A percentile compares a stretch with the other conserved stretches of the same genome.
These are phyloP conservation scores for Drosophila atroscutellata DNA, from an alignment of 2,888 invertebrate genomes.

Conservation along the genomic window DNA sequence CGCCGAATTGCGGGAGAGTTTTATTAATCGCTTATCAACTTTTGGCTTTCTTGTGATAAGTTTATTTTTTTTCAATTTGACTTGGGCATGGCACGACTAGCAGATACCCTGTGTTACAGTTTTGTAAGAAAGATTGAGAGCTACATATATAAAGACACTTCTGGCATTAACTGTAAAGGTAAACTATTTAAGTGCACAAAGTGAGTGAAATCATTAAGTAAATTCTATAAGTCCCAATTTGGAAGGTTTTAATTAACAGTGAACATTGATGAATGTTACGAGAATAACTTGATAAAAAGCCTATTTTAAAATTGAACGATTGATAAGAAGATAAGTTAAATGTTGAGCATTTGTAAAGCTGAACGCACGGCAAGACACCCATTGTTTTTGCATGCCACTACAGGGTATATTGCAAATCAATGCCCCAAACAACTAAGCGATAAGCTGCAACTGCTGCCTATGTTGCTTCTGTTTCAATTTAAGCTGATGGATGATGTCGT, in stretches of 20 bases:
- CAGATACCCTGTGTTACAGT: not conserved
- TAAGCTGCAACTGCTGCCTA: slow-evolving; percentile 13
- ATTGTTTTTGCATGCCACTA: not conserved
- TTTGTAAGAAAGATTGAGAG: too few relatives aligned
- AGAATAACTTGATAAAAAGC: not conserved
- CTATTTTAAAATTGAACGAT: slow-evolving; percentile 23
- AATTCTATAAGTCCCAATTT: not conserved
- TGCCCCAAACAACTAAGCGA: slow-evolving; percentile 6
- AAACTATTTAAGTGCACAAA: not conserved
- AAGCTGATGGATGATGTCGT: slow-evolving; percentile 23
- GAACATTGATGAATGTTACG: not conserved
- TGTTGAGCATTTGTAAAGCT: not conserved
- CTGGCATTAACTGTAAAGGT: not conserved
- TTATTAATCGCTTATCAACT: not conserved
- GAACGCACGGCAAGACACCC: not conserved
- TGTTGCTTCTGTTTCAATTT: slow-evolving; percentile 9
- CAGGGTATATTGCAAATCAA: slow-evolving; percentile 22
- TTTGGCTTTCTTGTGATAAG: not conserved
- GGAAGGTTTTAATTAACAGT: not conserved
- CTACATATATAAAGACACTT: not conserved
- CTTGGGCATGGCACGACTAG: not conserved
- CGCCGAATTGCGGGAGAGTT: not conserved
- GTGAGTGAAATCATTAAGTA: not conserved
- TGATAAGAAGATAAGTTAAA: slow-evolving; percentile 23
- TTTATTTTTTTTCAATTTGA: not conserved